These are phyloP conservation scores for Drosophila varians DNA, from an alignment of 1,140 invertebrate genomes.

Conservation along the genomic window DNA sequence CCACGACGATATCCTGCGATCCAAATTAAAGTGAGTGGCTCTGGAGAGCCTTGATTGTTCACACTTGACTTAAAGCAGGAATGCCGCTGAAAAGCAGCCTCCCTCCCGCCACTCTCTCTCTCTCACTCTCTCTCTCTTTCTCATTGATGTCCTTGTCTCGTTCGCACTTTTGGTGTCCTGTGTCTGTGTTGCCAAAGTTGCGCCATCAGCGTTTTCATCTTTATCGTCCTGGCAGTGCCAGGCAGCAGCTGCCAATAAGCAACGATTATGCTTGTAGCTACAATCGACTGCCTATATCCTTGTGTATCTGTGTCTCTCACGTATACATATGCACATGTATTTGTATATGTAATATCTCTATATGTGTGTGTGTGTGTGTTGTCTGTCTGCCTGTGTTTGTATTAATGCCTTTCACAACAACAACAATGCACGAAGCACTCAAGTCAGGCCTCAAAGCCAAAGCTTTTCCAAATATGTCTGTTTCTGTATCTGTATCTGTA, in stretches of 20 bases:
- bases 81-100: constrained; percentile 14
- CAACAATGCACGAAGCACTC: constrained; percentile 73
- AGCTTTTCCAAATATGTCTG: constrained; percentile 10
- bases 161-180: not conserved
- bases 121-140: not conserved
- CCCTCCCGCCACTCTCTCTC: constrained; percentile 6
- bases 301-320: constrained; percentile 19
- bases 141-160: not conserved
- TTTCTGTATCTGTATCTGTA: constrained; percentile 13
- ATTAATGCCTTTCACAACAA: constrained; percentile 53
- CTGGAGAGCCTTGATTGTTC: constrained; percentile 17
- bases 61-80: constrained; percentile 14
- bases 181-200: constrained; percentile 37
- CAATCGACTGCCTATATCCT: constrained; percentile 55
- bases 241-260: constrained; percentile 77
- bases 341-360: constrained; percentile 21
- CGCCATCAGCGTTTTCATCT: constrained; percentile 73
- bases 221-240: constrained; percentile 48
- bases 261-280: constrained; percentile 78
- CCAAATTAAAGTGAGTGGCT: constrained; percentile 22
- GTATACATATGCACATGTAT: not conserved
- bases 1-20: not conserved
- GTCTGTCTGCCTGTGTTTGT: constrained; percentile 40
- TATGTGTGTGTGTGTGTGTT: constrained; percentile 32
- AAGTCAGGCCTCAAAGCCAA: constrained; percentile 57